Conservation (phyloP, 2,113 vertebrate genomes). For the Grammomys surdaster region DNA sequence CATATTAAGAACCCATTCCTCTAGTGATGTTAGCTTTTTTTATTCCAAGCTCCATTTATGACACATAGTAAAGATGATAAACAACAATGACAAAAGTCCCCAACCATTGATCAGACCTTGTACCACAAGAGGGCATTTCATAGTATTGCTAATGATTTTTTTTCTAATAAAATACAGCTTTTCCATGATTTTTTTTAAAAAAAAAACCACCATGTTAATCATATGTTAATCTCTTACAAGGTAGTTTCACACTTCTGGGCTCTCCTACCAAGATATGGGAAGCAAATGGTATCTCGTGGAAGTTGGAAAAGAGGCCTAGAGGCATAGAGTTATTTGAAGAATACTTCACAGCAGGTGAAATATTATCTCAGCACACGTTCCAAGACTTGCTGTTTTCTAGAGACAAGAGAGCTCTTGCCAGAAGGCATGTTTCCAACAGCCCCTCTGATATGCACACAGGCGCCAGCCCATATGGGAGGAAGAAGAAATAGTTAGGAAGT, state of each 20-base stretch:
- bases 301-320: conserved; percentile 16
- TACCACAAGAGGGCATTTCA: background rate
- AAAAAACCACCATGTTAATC: conserved; percentile 36
- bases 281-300: conserved; percentile 10
- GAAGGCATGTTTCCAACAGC: conserved; percentile 42
- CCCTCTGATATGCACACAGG: conserved; percentile 42
- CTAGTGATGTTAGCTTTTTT: conserved; percentile 29
- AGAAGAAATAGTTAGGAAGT: conserved; percentile 31
- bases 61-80: conserved; percentile 30
- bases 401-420: conserved; percentile 37
- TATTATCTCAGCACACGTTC: conserved; percentile 25
- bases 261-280: background rate
- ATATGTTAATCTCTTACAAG: conserved; percentile 51
- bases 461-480: conserved; percentile 13
- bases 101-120: conserved; percentile 5
- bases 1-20: conserved; percentile 54
- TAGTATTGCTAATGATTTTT: background rate
- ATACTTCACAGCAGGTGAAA: conserved; percentile 49
- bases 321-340: conserved; percentile 31
- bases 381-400: conserved; percentile 47
- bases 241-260: conserved; percentile 35
- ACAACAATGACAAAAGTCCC: conserved; percentile 20
- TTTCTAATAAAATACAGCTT: conserved; percentile 52
- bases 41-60: conserved; percentile 57
- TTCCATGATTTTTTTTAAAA: background rate